Percentiles rank a stretch among this genome's conserved stretches.
Conservation (phyloP, 2,888 invertebrate genomes). For the Halictus ligatus region DNA sequence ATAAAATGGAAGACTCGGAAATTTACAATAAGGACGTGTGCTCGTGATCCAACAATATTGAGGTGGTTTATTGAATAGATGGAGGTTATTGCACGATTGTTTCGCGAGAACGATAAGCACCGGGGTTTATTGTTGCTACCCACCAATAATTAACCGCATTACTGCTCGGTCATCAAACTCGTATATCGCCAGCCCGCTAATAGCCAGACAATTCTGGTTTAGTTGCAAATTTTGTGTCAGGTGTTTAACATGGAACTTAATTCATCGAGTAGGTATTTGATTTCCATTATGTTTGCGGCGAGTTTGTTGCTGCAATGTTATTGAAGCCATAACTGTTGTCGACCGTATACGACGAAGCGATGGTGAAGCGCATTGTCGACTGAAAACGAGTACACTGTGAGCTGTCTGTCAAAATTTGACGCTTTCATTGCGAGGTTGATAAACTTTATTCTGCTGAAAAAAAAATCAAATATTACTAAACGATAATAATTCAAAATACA, state of each 20-base stretch:
- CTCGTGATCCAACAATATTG: not conserved
- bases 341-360: too few relatives aligned
- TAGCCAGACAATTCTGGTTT: conserved; percentile 44
- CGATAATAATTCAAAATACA: not conserved
- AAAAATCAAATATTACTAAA: not conserved
- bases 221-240: conserved; percentile 40
- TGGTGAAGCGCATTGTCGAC: not conserved
- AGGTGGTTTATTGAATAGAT: conserved; percentile 16
- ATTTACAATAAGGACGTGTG: not conserved
- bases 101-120: conserved; percentile 18
- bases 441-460: not conserved
- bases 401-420: not conserved
- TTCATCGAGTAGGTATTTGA: conserved; percentile 19
- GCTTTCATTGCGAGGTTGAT: not conserved
- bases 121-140: conserved; percentile 49
- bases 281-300: not conserved
- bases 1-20: not conserved
- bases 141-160: conserved; percentile 46
- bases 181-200: conserved; percentile 44
- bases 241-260: conserved; percentile 33
- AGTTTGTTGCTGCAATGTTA: conserved; percentile 18
- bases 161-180: conserved; percentile 47
- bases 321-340: not conserved
- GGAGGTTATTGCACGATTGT: conserved; percentile 19
- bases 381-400: not conserved